Percentiles rank a stretch among this genome's conserved stretches.
phyloP scores from a whole-genome alignment of 2,113 vertebrate species.

The Eubucco bourcierii region DNA sequence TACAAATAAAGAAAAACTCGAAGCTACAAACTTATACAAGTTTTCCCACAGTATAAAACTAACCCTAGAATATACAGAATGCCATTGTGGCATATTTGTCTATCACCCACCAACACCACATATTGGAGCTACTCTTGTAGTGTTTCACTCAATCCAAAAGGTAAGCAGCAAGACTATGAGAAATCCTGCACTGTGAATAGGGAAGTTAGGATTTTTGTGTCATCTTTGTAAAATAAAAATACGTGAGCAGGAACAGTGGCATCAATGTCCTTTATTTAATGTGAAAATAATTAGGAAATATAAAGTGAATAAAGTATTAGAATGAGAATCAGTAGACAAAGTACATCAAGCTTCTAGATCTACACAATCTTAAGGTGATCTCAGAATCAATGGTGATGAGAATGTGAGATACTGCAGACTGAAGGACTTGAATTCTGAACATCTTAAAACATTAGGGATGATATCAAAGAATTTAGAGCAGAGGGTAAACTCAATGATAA shows the following conservation, averaged over 20 bases:
- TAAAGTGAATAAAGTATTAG: neutral
- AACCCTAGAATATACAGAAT: neutral
- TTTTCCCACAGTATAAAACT: neutral
- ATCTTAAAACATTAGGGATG: neutral
- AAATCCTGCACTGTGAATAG: neutral
- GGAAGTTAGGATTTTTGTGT: neutral
- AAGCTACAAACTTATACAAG: neutral
- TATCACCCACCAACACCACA: rapidly evolving
- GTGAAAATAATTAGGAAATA: neutral
- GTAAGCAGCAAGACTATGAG: neutral
- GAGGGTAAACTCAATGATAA: neutral
- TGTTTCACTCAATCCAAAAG: neutral
- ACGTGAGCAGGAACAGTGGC: rapidly evolving
- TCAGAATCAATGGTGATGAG: neutral
- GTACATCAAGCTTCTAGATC: neutral
- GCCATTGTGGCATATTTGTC: neutral
- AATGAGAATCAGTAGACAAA: neutral
- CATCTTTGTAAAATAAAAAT: no score
- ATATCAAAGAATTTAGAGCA: neutral
- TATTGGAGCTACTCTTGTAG: neutral
- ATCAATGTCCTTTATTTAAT: neutral
- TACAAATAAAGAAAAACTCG: neutral
- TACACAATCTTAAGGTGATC: neutral
- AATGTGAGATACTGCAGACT: neutral
- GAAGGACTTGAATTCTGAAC: neutral